Conservation (phyloP, 1,140 invertebrate genomes). For the Eumaeus atala region DNA sequence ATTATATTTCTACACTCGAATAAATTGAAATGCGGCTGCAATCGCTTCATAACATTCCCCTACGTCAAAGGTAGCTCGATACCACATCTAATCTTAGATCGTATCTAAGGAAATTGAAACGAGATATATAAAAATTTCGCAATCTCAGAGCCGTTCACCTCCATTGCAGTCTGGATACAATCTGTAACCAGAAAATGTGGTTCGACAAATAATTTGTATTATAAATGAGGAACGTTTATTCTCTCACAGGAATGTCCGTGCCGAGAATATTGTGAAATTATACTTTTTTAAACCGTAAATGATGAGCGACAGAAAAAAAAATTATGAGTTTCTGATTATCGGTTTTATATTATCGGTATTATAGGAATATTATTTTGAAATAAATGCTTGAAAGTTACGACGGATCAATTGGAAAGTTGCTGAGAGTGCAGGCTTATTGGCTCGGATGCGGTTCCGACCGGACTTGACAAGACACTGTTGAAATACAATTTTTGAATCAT, state of each 20-base stretch:
- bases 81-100: conserved; percentile 28
- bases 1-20: conserved; percentile 14
- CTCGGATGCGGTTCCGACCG: no score
- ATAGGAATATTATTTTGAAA: no score
- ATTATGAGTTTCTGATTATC: no score
- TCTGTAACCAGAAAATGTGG: conserved; percentile 19
- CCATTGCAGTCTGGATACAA: conserved; percentile 24
- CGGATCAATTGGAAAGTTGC: no score
- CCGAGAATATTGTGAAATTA: conserved; percentile 8
- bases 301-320: no score
- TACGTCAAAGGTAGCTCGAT: conserved; percentile 18
- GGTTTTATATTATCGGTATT: no score
- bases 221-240: conserved; percentile 10
- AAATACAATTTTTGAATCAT: no score
- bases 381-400: no score
- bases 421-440: no score
- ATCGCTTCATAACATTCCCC: conserved; percentile 6
- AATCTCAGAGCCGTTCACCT: conserved; percentile 30
- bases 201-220: conserved; percentile 15
- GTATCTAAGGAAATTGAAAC: conserved; percentile 31
- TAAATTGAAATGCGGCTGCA: conserved; percentile 17
- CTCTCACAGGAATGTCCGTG: neutral
- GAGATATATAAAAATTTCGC: conserved; percentile 33
- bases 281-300: neutral
- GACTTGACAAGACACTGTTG: no score